Percentiles rank a stretch among this genome's conserved stretches.
Conservation (phyloP, 2,113 vertebrate species). For the Regulus satrapa region DNA sequence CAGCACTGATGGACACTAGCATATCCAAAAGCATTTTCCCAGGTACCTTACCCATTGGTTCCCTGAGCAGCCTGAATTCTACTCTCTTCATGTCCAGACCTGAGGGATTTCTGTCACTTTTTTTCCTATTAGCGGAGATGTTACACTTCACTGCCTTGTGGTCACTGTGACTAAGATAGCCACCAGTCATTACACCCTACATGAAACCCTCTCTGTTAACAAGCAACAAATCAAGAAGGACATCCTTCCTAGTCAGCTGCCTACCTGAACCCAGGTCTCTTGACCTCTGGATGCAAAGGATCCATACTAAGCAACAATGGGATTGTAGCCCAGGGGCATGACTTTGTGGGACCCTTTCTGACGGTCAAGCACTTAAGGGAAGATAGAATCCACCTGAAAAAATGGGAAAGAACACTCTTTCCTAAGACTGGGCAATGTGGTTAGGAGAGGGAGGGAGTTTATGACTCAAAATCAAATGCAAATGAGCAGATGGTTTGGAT, state of each 20-base stretch:
- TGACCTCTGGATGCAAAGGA: not conserved
- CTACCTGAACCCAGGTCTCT: not conserved
- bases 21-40: not conserved
- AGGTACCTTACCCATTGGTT: not conserved
- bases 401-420: not conserved
- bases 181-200: not conserved
- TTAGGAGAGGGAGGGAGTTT: not conserved
- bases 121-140: not conserved
- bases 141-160: accelerated
- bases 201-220: not conserved
- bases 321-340: not conserved
- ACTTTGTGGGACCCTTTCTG: not conserved
- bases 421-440: not conserved
- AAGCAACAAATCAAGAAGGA: not conserved
- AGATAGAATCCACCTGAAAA: not conserved
- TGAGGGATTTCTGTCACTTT: not conserved
- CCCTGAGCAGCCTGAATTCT: not conserved
- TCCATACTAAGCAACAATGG: accelerated
- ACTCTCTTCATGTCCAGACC: not conserved
- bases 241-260: not conserved
- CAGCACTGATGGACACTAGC: not conserved
- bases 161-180: not conserved
- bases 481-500: not conserved
- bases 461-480: not conserved
- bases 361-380: not conserved